phyloP scores from a whole-genome alignment of 2,888 invertebrate species.

The Drosophila sordidapex region DNA sequence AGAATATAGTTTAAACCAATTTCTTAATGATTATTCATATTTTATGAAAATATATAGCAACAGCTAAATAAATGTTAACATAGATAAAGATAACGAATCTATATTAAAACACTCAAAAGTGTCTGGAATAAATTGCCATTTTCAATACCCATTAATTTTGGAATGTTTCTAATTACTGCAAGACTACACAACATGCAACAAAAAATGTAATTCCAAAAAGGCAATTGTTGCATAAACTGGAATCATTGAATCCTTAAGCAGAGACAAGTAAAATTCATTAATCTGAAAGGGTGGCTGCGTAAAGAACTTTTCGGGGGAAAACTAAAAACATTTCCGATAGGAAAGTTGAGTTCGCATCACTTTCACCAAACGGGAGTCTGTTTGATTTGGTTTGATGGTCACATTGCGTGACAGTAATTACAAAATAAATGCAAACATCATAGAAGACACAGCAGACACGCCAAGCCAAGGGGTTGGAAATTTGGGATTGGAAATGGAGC shows the following conservation, averaged over 20 bases:
- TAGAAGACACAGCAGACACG: conserved; percentile 22
- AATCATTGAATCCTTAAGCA: conserved; percentile 32
- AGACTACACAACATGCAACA: not conserved
- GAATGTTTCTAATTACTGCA: not conserved
- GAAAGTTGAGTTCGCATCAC: conserved; percentile 41
- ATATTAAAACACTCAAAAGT: not conserved
- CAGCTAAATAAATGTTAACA: not conserved
- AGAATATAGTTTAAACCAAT: not conserved
- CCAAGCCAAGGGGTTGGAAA: conserved; percentile 25
- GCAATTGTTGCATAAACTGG: not conserved
- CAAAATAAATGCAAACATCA: conserved; percentile 84
- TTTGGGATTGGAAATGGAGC: conserved; percentile 5
- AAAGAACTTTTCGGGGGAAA: conserved; percentile 14
- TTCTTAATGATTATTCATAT: not conserved
- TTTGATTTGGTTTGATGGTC: conserved; percentile 81
- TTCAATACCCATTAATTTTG: too few relatives aligned
- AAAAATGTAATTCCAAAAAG: not conserved
- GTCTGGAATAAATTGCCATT: not conserved
- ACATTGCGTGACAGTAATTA: conserved; percentile 85
- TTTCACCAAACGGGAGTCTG: conserved; percentile 47
- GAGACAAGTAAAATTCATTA: conserved; percentile 46
- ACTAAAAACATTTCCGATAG: conserved; percentile 27
- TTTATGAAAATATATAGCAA: not conserved
- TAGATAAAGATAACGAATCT: not conserved
- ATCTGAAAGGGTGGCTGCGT: conserved; percentile 33